Evolutionary conservation across 2,113 vertebrate species (phyloP), one percentile per base, ranked within the genome.

Genomic region (Climacteris rufus): DNA sequence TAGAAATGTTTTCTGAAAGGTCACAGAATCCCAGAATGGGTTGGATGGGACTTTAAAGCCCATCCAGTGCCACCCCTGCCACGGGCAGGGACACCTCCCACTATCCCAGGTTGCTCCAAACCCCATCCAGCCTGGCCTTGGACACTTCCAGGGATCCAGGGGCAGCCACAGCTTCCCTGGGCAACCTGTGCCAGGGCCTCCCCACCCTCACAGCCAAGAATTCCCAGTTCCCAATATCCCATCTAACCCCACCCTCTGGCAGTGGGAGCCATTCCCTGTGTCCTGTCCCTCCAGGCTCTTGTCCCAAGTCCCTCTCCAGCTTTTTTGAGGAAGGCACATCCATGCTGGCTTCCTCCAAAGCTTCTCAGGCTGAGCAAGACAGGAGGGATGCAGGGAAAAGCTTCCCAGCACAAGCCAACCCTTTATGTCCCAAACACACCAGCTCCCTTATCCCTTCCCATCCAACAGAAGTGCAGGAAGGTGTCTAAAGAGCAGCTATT

Each of bases 131-230:
- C n/a, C 45, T 25, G 53, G 69, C 16, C 39, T 75, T 1, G 28
- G 24, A 4, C n/a, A 53, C 5, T 60, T 0, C 28, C 69, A 82
- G 28, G 28, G 39, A 45, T 89, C 39, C 63, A 60, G 37, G 37
- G 15, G 33, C 44, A 89, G 44, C 24, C 65, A 40, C 75, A 81
- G 59, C 44, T 59, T 0, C 27, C 44, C 86, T 37, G 76, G 31
- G 35, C 3, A 72, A 6, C 6, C 59, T 57, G 8, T 57, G 11
- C 27, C 76, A 89, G 33, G 10, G 3, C 13, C 7, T 60, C 0
- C 0, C 9, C 39, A 18, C 16, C 13, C 16, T 60, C 45, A 0
- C n/a, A 68, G 17, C 0, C 1, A 60, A 0, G 4, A 65, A 89
- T 76, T 68, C 4, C 47, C 40, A 42, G 42, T 27, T 35, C 47